Percentiles rank a stretch among this genome's conserved stretches.
These are phyloP conservation scores for Spodoptera littoralis DNA, from an alignment of 2,888 invertebrate genomes.

Conservation along the genomic window DNA sequence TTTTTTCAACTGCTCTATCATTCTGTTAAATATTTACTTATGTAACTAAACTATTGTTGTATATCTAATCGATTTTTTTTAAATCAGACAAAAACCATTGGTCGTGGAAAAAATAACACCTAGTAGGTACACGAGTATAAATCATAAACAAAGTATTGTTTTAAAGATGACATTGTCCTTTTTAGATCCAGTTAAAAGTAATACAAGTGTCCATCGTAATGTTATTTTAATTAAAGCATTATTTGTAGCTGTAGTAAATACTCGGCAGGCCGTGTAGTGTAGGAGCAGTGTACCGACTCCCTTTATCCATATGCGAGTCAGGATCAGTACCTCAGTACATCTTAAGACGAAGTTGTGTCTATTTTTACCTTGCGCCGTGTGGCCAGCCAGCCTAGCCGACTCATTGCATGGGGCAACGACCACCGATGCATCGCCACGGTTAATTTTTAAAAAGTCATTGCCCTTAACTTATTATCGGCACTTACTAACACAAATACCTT, in stretches of 20 bases:
- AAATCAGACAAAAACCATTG: no score
- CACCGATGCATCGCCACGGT: constrained; percentile 76
- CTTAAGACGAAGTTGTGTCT: constrained; percentile 69
- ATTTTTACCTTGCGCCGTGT: constrained; percentile 74
- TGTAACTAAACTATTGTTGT: no score
- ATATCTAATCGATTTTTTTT: no score
- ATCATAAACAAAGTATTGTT: no score
- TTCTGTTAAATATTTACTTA: no score
- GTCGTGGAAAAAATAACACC: no score
- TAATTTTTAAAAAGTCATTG: constrained; percentile 81
- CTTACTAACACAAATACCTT: constrained; percentile 38
- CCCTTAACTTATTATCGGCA: constrained; percentile 67
- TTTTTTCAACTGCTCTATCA: no score
- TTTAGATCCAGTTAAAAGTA: no score
- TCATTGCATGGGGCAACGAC: constrained; percentile 78
- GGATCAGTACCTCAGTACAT: constrained; percentile 60
- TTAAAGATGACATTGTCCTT: no score
- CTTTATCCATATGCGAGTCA: constrained; percentile 18
- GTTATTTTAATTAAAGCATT: constrained; percentile 14
- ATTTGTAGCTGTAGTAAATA: constrained; percentile 17
- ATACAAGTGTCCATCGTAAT: no score
- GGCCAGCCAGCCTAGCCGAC: constrained; percentile 66
- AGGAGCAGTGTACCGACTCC: constrained; percentile 28
- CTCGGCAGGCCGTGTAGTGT: constrained; percentile 15
- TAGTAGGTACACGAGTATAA: no score